A percentile compares a stretch with the other conserved stretches of the same genome.
These are phyloP conservation scores for Heterochromis multidens DNA, from an alignment of 2,113 vertebrate genomes.

Conservation along the genomic window DNA sequence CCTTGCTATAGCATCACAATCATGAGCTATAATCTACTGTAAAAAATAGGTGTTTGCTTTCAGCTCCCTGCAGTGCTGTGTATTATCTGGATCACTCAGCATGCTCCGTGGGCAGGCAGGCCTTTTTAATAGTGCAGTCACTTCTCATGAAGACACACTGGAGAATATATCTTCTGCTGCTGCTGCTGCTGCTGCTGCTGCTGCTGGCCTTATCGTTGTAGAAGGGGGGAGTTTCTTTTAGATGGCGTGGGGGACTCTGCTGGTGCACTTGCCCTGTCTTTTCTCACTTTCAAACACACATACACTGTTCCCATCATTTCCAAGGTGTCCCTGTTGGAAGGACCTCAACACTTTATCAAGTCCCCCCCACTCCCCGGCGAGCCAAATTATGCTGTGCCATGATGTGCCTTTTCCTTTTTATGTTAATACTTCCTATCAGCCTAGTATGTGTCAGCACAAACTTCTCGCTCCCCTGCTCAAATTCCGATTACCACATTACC, in stretches of 20 bases:
- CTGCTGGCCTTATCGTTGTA: constrained; percentile 40
- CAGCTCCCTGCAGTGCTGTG: background rate
- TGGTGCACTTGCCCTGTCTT: constrained; percentile 6
- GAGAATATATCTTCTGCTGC: constrained; percentile 38
- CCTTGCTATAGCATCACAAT: constrained; percentile 11
- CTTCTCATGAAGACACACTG: constrained; percentile 45
- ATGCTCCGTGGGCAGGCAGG: background rate
- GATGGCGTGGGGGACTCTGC: constrained; percentile 22
- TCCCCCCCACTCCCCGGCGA: background rate
- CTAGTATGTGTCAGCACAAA: constrained; percentile 59
- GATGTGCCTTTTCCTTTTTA: constrained; percentile 53
- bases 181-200: background rate
- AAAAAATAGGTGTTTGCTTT: constrained; percentile 28
- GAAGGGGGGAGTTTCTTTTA: background rate
- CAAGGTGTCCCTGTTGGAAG: constrained; percentile 45
- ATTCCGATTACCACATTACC: constrained; percentile 56
- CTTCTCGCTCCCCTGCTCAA: constrained; percentile 4
- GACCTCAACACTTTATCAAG: constrained; percentile 53
- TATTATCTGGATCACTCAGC: constrained; percentile 38
- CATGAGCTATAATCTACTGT: constrained; percentile 32
- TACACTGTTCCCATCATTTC: background rate
- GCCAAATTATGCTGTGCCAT: constrained; percentile 44
- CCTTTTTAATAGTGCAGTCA: constrained; percentile 55
- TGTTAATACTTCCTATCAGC: constrained; percentile 56
- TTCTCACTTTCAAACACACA: constrained; percentile 1